Base-by-base conservation (phyloP, 2,888 invertebrate genomes). In the Caenorhabditis sinica region DNA sequence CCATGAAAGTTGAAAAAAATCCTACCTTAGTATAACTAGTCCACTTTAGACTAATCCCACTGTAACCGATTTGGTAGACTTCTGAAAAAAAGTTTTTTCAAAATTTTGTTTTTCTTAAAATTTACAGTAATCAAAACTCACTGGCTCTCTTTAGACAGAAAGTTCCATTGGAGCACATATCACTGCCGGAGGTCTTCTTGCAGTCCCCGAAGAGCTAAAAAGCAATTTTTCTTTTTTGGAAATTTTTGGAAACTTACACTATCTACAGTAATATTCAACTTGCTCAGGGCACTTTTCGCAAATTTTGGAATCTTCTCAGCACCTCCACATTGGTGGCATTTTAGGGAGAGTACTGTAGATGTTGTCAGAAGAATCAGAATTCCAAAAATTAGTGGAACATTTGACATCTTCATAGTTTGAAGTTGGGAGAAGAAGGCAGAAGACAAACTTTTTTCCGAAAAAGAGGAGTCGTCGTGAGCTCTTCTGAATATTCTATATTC, bases 281-380 rank as follows among this genome's bases (percentile, higher is more conserved):
- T 60, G 56, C 8, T 61, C 33, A 83, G 23, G 0, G 74, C 79
- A 17, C 33, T 51, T 20, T 73, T 68, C 9, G 83, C 83, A 20
- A 83, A 83, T 45, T 63, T 63, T 28, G 83, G 83, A 20, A 83
- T 73, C n/a, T 74, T 74, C 33, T 83, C 83, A 43, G 83, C 77
- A 5, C 77, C 83, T 2, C 79, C 83, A 17, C 83, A 83, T 25
- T 51, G 40, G 51, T 83, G 79, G n/a, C 83, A 83, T 40, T 68
- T 74, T 49, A 83, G 51, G 5, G 71, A 56, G 8, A 17, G 8
- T 2, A 66, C 66, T 9, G 66, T 58, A n/a, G 61, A 61, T 0
- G 51, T 45, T 28, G 68, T 9, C 17, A 33, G 8, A 5, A 49
- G 11, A 28, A 56, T 1, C 4, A 76, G 1, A 0, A 30, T 13